A percentile compares a stretch with the other conserved stretches of the same genome.
phyloP scores from a whole-genome alignment of 2,797 vertebrate genomes.

The Todus mexicanus region DNA sequence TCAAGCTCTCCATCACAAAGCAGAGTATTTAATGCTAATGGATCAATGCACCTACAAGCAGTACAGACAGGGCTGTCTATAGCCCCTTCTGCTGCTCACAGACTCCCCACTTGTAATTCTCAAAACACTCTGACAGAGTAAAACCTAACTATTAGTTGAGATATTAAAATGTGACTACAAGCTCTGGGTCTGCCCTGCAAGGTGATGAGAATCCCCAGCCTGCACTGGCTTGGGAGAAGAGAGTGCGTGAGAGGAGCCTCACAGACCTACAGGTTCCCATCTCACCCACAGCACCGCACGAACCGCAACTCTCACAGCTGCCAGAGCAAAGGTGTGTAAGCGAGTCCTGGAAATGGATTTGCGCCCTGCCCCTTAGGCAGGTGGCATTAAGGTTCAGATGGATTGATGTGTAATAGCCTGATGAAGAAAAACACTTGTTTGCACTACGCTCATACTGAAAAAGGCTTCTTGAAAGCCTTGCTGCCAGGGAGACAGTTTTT shows the following conservation, averaged over 20 bases:
- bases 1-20: neutral
- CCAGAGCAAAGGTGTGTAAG: neutral
- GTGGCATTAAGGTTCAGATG: neutral
- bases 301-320: fast-evolving
- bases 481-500: neutral
- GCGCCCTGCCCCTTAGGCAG: neutral
- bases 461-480: neutral
- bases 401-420: neutral
- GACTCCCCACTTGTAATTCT: neutral
- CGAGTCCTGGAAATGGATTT: neutral
- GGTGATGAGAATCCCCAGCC: neutral
- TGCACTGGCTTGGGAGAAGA: neutral
- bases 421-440: neutral
- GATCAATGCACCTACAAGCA: neutral
- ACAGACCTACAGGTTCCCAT: neutral
- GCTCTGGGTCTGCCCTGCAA: neutral
- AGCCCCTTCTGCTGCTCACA: neutral
- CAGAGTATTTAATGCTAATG: neutral
- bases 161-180: neutral
- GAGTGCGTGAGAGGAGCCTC: neutral
- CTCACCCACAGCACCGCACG: fast-evolving
- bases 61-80: neutral
- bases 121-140: neutral
- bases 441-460: neutral
- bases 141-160: neutral